Base-by-base conservation (phyloP, 2,888 invertebrate species). In the Microctonus hyperodae region DNA sequence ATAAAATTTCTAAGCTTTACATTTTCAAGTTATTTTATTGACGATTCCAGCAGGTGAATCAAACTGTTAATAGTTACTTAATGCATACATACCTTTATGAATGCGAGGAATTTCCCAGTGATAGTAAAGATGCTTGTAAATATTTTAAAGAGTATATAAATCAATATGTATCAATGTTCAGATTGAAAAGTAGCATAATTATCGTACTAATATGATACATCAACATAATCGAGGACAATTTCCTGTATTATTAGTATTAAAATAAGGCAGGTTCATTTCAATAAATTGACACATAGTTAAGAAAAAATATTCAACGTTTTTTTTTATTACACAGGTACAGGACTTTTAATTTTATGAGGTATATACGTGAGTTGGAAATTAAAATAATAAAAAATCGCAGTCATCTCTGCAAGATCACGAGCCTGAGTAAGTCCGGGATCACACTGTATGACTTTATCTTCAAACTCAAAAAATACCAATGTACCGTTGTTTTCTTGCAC, bases 11-110 rank as follows among this genome's bases (percentile, higher is more conserved):
- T 28, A 28, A 5, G 28, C 3, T 7, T 5, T 5, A 5, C 28
- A 28, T 28, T 28, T 3, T 3, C 7, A 28, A 3, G 28, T 5
- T 28, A 58, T n/a, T n/a, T n/a, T n/a, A n/a, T n/a, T n/a, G n/a
- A n/a, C 83, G 82, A 68, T 83, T 83, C 68, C 83, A 83, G 65
- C 80, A 83, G 67, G 74, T 73, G 57, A 77, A 83, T 69, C 80
- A 81, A 70, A 81, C 82, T 0, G 7, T 73, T 28, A 74, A 82
- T 40, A 83, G 82, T 50, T 81, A 66, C 66, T 78, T 81, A 2
- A 82, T 80, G 78, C 83, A 83, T 62, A 74, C 75, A 0, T 83
- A 83, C 64, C 82, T 81, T 61, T 77, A 77, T 68, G 78, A 80
- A 9, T 83, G 83, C 63, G 75, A 83, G 65, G 66, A 75, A 51